Evolutionary conservation across 2,797 vertebrate species (phyloP), one percentile per base, ranked within the genome.

Genomic region (Ispidina picta): DNA sequence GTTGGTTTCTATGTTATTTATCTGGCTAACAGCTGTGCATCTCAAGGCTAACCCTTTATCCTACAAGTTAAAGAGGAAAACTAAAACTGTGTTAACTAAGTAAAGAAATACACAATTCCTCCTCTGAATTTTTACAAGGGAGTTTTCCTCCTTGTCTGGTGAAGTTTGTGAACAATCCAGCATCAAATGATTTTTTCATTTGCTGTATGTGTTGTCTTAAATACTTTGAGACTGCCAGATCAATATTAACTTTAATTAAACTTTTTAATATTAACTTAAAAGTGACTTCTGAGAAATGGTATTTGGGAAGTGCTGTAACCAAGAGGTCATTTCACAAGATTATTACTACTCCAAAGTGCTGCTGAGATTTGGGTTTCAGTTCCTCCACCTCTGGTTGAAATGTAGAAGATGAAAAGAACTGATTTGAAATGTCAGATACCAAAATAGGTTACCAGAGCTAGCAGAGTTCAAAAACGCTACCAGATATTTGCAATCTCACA

Each of bases 321-420:
- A 86, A 91, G 80, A 90, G 78, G 83, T 92, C 54, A 86, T 80
- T 95, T 88, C 77, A 83, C 23, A 76, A 64, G 44, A 93, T 90
- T 84, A 86, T 94, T 91, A 65, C 86, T 82, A 29, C 54, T 86
- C 56, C 68, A 41, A 89, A 92, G 37, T 77, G 71, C 35, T 84
- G 74, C 77, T 71, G 71, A 89, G 71, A 55, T 84, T 59, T 83
- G 81, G 41, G 37, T 91, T 90, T 76, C 4, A 1, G 54, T 82
- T 88, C 9, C 8, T 83, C 33, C 76, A 58, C 60, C 58, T 89
- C 76, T 82, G 46, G 15, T 74, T 78, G 62, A 79, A 92, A 84
- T 62, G 29, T 19, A 58, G 48, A 58, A 72, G 35, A 46, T 46
- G 43, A 55, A 84, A 76, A 60, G 35, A 81, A 70, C 3, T 8